Base-by-base conservation (phyloP, 2,113 vertebrate species). In the Tychaedon coryphoeus region DNA sequence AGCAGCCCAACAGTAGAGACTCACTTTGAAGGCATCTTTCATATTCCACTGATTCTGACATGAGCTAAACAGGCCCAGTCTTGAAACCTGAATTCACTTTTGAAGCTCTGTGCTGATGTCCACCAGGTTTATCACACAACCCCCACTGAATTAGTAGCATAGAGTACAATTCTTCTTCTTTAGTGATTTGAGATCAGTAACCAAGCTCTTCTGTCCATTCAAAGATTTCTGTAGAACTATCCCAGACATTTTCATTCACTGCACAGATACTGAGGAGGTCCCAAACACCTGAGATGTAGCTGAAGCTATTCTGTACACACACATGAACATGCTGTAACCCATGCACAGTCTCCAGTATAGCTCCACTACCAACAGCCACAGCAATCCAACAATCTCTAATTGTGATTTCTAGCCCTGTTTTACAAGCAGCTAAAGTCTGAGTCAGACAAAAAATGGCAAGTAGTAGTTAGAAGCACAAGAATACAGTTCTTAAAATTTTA, bases 11-110 rank as follows among this genome's bases (percentile, higher is more conserved):
- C 19, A 70, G 11, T 1, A 17, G 8, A 33, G 10, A 82, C 16
- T 57, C 23, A 33, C 9, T 61, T 13, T 38, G 8, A 24, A 78
- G 15, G 62, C 29, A 71, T 33, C 7, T 67, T 36, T 71, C 57
- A 8, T 16, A 56, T 53, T 69, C 50, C 70, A 65, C 20, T 45
- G 17, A 85, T 31, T 31, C 66, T 53, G 71, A 60, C 9, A 51
- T 0, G 0, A 87, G 34, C 29, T 56, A 36, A 67, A 64, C 7
- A 24, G 4, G 15, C 9, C 14, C 61, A 28, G 3, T 36, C 66
- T 83, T 47, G 38, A 64, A 91, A 57, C 2, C 9, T 42, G 64
- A 75, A 61, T 22, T 72, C 22, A 65, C 9, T 75, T 67, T 10
- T 38, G 6, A 51, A 88, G 19, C 36, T 75, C 60, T 36, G 1